phyloP scores from a whole-genome alignment of 2,797 vertebrate species.

The Pterois miles region DNA sequence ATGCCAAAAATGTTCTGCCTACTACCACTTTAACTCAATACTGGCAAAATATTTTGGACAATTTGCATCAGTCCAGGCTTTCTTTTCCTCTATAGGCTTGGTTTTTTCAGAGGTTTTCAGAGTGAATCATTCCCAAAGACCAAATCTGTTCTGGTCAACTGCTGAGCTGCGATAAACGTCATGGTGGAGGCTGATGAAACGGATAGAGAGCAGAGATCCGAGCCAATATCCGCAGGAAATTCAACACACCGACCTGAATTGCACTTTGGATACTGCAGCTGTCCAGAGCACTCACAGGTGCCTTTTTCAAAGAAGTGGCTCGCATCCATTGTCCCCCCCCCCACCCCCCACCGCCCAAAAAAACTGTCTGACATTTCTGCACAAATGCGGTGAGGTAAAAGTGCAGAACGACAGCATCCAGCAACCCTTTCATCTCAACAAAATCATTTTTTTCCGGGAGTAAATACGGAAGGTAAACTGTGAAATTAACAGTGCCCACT shows the following conservation, averaged over 20 bases:
- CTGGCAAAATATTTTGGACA: neutral
- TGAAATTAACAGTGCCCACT: constrained; percentile 73
- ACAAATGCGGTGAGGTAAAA: constrained; percentile 27
- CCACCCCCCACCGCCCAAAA: neutral
- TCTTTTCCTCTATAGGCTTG: neutral
- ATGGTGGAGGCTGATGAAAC: constrained; percentile 31
- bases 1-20: too few species aligned
- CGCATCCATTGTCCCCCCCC: neutral
- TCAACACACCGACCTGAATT: constrained; percentile 41
- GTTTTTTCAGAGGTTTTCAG: constrained; percentile 31
- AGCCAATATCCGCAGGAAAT: constrained; percentile 44
- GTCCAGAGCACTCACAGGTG: constrained; percentile 19
- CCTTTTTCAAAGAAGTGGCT: constrained; percentile 31
- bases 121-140: constrained; percentile 26
- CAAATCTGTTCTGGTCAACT: constrained; percentile 58
- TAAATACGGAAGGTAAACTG: constrained; percentile 55
- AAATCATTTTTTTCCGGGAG: constrained; percentile 50
- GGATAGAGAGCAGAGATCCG: constrained; percentile 20
- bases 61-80: neutral
- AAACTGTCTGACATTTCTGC: constrained; percentile 47
- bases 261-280: constrained; percentile 17
- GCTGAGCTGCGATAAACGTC: constrained; percentile 52
- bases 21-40: too few species aligned
- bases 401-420: constrained; percentile 18
- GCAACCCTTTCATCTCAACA: constrained; percentile 20